Evolutionary conservation across 2,888 invertebrate species (phyloP), one percentile per base, ranked within the genome.

Genomic region (Nesidiocoris tenuis): DNA sequence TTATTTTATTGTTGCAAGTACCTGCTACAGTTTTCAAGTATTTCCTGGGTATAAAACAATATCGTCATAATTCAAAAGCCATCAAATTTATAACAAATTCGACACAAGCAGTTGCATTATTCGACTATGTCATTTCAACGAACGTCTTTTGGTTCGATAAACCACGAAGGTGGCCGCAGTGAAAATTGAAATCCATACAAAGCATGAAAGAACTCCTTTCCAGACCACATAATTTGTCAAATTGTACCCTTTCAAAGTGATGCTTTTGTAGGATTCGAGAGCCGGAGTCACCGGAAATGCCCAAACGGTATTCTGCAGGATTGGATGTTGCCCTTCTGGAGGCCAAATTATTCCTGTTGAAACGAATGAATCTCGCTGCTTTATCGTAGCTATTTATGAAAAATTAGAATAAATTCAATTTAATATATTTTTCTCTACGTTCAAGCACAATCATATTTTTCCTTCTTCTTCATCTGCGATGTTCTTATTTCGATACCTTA

Each of bases 291-390:
- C 75, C 0, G 80, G 80, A 12, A 79, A 76, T 7, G 67, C 75
- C 76, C 77, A 79, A 0, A 78, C 78, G 24, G 78, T 70, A n/a
- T 76, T 54, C 17, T 61, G 74, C 9, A 80, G 54, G 3, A 77
- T 55, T 18, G 56, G 74, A 72, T 80, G 79, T 39, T 78, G 79
- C 57, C 80, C 80, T 79, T 80, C 76, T 9, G 77, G 75, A 0
- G 80, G 80, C 80, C 80, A 80, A 16, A 79, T 76, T 5, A 78
- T 79, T 12, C 80, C 80, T 80, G 77, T 1, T 9, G 3, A 18
- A 9, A 17, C 7, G 5, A 59, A 59, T 59, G 54, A 54, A 7
- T 12, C 54, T 54, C 54, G n/a, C n/a, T n/a, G n/a, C n/a, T n/a
- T n/a, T n/a, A n/a, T 12, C 9, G 23, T 65, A n/a, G n/a, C n/a